Conservation (phyloP, 2,113 vertebrate species). For the Kryptolebias marmoratus region DNA sequence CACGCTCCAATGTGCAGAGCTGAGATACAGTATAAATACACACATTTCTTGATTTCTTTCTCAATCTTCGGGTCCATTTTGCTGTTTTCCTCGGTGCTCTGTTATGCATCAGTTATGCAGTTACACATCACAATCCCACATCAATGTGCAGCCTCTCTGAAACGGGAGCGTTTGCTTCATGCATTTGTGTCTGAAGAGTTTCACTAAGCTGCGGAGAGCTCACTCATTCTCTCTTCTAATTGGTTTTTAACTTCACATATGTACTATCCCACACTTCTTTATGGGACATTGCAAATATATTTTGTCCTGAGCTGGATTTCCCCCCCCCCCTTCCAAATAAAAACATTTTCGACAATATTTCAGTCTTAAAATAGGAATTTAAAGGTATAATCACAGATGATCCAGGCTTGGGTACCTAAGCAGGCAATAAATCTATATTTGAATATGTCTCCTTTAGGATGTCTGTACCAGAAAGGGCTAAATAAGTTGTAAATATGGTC, state of each 20-base stretch:
- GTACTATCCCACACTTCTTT: conserved; percentile 31
- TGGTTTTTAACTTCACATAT: conserved; percentile 34
- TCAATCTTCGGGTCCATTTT: conserved; percentile 56
- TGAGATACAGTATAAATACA: conserved; percentile 77
- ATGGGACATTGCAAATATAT: conserved; percentile 42
- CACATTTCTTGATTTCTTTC: conserved; percentile 72
- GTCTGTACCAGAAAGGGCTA: conserved; percentile 45
- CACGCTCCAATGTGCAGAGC: conserved; percentile 75
- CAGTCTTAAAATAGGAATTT: conserved; percentile 62
- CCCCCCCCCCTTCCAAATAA: conserved; percentile 13
- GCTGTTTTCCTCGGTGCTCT: conserved; percentile 35
- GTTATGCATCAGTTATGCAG: conserved; percentile 68
- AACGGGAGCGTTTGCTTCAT: conserved; percentile 46
- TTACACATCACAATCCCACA: conserved; percentile 74
- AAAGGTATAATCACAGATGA: conserved; percentile 74
- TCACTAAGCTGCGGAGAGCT: conserved; percentile 65
- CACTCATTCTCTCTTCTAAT: conserved; percentile 24
- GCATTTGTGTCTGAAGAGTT: conserved; percentile 64
- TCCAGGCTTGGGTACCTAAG: conserved; percentile 68
- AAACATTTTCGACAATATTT: conserved; percentile 47
- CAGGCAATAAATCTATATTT: conserved; percentile 72
- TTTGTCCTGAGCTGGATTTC: conserved; percentile 50
- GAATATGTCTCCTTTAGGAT: conserved; percentile 56
- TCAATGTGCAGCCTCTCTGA: conserved; percentile 65
- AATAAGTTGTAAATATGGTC: conserved; percentile 64